phyloP scores from a whole-genome alignment of 2,113 vertebrate species.

The Anser cygnoides region DNA sequence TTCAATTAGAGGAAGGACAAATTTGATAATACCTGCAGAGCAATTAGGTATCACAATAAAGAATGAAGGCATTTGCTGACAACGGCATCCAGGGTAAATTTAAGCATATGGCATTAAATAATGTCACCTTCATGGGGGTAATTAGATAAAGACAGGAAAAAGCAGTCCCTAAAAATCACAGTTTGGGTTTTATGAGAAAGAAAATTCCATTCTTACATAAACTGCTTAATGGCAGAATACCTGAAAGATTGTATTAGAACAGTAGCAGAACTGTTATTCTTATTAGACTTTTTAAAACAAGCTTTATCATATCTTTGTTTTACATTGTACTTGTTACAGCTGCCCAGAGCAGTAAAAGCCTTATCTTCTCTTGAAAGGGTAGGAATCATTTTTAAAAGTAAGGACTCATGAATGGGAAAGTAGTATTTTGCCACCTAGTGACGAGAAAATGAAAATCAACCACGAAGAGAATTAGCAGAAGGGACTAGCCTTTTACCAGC shows the following conservation, averaged over 20 bases:
- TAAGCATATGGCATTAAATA: not conserved
- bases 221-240: not conserved
- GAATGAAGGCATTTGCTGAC: not conserved
- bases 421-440: slow-evolving; percentile 63
- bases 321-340: not conserved
- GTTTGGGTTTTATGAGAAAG: not conserved
- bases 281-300: not conserved
- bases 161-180: not conserved
- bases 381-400: not conserved
- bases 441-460: slow-evolving; percentile 37
- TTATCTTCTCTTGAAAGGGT: not conserved
- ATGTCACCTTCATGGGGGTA: not conserved
- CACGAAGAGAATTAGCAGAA: not conserved
- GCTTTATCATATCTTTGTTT: not conserved
- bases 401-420: not conserved
- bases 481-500: not conserved
- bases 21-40: not conserved
- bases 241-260: not conserved
- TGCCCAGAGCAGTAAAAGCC: not conserved
- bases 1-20: not conserved
- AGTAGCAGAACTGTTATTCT: not conserved
- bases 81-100: not conserved
- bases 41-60: not conserved
- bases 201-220: not conserved
- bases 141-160: not conserved